Evolutionary conservation across 2,888 invertebrate species (phyloP), one percentile per base, ranked within the genome.

Genomic region (Axea sp.): DNA sequence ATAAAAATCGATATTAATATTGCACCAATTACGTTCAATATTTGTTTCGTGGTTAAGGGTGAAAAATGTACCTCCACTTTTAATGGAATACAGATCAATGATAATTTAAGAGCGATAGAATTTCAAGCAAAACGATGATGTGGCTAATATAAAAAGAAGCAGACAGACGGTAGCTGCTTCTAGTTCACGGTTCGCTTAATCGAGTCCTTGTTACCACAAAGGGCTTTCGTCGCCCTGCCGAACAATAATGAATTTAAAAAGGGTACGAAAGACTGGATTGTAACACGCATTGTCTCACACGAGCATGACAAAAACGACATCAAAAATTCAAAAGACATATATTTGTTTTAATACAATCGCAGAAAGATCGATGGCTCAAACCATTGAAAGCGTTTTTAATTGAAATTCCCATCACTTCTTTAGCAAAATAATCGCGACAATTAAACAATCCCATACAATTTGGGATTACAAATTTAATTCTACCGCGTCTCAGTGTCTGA

Each of bases 121-220:
- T 65, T 60, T 55, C 55, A 37, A 62, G 41, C 33, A 55, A 60
- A 75, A 67, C 67, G 75, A 71, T 62, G 78, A 81, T 79, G 77
- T 77, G 77, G 81, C 80, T 79, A 83, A 83, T 82, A 81, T 77
- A 78, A 77, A 75, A 80, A 82, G 80, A 80, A 80, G 79, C 78
- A 79, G 80, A 82, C 80, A 82, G 81, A 80, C 81, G 79, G 80
- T 77, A 78, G 79, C 57, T 76, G 77, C 76, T 79, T 72, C 82
- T 82, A 60, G 82, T 81, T 80, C 78, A 82, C 78, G 82, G 80
- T 78, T 80, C 77, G 59, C 78, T 81, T 79, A 80, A 78, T 77
- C 75, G 80, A 73, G 68, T 77, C 81, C 75, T 75, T 68, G 73
- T 73, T 76, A 72, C 75, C 62, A 76, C 71, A 71, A 77, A 78